Conservation (phyloP, 2,797 vertebrate species). For the Tolypeutes matacus region DNA sequence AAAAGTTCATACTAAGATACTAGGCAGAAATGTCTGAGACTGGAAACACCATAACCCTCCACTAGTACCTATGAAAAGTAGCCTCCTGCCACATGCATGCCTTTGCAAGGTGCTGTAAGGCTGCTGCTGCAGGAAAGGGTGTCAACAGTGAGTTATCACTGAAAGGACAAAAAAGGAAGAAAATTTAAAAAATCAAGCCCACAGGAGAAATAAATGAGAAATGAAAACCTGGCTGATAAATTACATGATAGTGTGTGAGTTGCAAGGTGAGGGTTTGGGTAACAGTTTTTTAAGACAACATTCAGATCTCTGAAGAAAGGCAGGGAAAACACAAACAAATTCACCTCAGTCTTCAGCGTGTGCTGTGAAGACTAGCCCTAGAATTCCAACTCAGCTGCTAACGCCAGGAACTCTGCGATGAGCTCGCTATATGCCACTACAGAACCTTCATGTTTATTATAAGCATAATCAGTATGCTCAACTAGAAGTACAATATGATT, state of each 20-base stretch:
- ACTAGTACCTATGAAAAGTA: neutral
- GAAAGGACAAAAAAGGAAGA: neutral
- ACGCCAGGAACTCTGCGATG: neutral
- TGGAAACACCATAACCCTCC: neutral
- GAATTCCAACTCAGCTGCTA: neutral
- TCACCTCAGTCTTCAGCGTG: neutral
- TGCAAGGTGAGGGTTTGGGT: too few species aligned
- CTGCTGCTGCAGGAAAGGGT: neutral
- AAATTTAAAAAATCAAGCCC: neutral
- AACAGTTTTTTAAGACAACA: neutral
- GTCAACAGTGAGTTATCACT: neutral
- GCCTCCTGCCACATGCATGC: neutral
- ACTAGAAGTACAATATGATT: neutral
- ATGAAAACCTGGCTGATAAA: neutral
- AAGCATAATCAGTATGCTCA: neutral
- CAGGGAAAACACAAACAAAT: neutral
- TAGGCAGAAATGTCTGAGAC: slow-evolving; percentile 13
- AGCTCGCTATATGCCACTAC: neutral
- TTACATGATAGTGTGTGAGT: rapidly evolving
- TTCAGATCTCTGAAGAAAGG: neutral
- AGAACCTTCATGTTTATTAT: neutral
- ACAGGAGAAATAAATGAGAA: neutral
- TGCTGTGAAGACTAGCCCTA: neutral
- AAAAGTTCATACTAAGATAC: slow-evolving; percentile 45
- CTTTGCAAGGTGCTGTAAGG: slow-evolving; percentile 6